Evolutionary conservation across 2,797 vertebrate species (phyloP), one percentile per base, ranked within the genome.

Genomic region (Gymnopithys bicolor): DNA sequence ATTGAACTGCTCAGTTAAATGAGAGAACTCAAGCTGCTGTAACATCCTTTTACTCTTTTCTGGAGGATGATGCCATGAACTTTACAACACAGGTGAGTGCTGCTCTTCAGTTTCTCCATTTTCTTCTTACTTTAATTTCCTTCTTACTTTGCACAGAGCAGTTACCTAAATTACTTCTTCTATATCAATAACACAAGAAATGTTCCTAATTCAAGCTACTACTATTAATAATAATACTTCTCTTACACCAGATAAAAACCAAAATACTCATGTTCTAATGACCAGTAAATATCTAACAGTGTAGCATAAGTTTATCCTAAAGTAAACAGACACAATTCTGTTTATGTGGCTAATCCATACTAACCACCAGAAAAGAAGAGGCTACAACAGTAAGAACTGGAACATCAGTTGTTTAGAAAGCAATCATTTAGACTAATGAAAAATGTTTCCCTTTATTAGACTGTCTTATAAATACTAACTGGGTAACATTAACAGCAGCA

Each of bases 381-480:
- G 19, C 19, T 73, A 45, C 41, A 84, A 35, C 37, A 52, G 45
- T 69, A 71, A 56, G 24, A 22, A 41, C 1, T 59, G 19, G 14
- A 85, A 68, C 19, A 43, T 15, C 63, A 86, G 7, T 39, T 80
- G 56, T 82, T 89, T 81, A 55, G 85, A 75, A 93, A 89, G 8
- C 28, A 85, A 90, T 21, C 18, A 55, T 87, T 79, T 83, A 51
- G 17, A 71, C 56, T 63, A 51, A 83, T 30, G 66, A 93, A 87
- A 85, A 89, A 91, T 78, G 37, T 48, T 95, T 80, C 56, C 71
- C n/a, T 6, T 90, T 77, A 85, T 84, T 87, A 89, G 53, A 58
- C 28, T 64, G 25, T 48, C 81, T 79, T 82, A 53, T 53, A 90
- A 95, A 95, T 73, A 76, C 64, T 87, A 77, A 39, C 4, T 87